Percentiles rank a stretch among this genome's conserved stretches.
Conservation (phyloP, 2,113 vertebrate species). For the human (Homo sapiens) region GRCh38 chr7:14028501-14029000, state of each 20-base stretch:
- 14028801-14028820: fast-evolving
- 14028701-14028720: background rate
- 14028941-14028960: background rate
- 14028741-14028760: background rate
- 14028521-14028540: background rate
- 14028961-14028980: background rate
- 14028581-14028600: background rate
- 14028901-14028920: background rate
- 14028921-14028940: background rate
- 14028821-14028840: background rate
- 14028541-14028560: background rate
- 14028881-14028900: constrained; percentile 8
- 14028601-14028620: background rate
- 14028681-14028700: fast-evolving
- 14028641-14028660: background rate
- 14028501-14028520: background rate
- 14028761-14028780: background rate
- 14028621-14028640: background rate
- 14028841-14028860: background rate
- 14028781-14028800: background rate
- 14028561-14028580: background rate
- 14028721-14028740: background rate
- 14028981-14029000: background rate
- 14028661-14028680: background rate
- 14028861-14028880: background rate